Base-by-base conservation (phyloP, 1,140 invertebrate genomes). In the Elysia chlorotica region DNA sequence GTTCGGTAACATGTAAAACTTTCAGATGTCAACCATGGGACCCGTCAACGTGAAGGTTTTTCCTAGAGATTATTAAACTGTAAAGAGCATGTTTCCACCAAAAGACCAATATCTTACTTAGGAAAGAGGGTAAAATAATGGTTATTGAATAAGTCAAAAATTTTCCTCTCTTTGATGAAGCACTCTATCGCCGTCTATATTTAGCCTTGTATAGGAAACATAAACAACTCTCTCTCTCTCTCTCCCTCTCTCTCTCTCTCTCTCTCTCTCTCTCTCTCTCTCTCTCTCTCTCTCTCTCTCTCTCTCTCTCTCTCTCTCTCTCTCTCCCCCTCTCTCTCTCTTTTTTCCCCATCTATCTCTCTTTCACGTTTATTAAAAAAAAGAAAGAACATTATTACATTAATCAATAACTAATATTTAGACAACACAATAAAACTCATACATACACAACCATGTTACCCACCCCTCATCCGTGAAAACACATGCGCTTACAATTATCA, bases 61-160 rank as follows among this genome's bases (percentile, higher is more conserved):
- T 57, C 14, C 76, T 75, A 30, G 71, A 86, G 84, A 85, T 85
- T 76, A 70, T 76, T 1, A 48, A 14, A n/a, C 10, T 48, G 41
- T 14, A 14, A 10, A 48, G 41, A 14, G n/a, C 10, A 10, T 14
- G n/a, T 48, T 10, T 48, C 41, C 10, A 48, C 10, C 41, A n/a
- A n/a, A n/a, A 14, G 10, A 48, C n/a, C 10, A 10, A n/a, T 14
- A 48, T 48, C 41, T 14, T 10, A 14, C n/a, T 48, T 48, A 10
- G n/a, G 10, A 48, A 10, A 14, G 41, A 10, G 10, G n/a, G 41
- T n/a, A 10, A 48, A 14, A 14, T 14, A 10, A 48, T n/a, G n/a
- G 41, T 48, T 48, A 48, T n/a, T 14, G n/a, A 48, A n/a, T 14
- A 14, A 48, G n/a, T n/a, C 10, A 48, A 48, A 48, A 48, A 48